Evolutionary conservation across 2,888 invertebrate species (phyloP).

Genomic region (Patella ulyssiponensis): DNA sequence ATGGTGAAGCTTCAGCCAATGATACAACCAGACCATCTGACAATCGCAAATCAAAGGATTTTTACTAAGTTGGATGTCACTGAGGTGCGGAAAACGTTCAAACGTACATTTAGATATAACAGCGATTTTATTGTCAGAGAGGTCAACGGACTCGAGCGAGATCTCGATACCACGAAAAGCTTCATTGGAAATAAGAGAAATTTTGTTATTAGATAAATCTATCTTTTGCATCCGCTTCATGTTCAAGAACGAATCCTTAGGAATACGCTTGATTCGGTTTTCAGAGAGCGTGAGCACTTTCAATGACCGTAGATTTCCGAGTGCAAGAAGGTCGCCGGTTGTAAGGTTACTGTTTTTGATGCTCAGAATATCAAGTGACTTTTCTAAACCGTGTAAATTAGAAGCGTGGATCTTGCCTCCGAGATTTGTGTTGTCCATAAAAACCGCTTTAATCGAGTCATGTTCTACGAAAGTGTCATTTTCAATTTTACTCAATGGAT

Average conservation of each 20-base stretch:
- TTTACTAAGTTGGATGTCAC: constrained; percentile 27
- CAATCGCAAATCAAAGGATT: constrained; percentile 41
- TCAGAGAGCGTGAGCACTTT: constrained; percentile 21
- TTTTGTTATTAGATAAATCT: constrained; percentile 27
- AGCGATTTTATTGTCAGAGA: constrained; percentile 26
- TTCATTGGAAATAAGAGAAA: constrained; percentile 19
- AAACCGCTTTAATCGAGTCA: constrained; percentile 20
- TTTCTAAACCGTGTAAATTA: constrained; percentile 29
- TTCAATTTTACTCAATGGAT: constrained; percentile 27
- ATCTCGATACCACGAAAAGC: constrained; percentile 30
- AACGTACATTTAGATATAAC: constrained; percentile 35
- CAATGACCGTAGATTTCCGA: constrained; percentile 22
- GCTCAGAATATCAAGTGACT: constrained; percentile 31
- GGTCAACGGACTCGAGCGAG: constrained; percentile 25
- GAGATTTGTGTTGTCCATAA: constrained; percentile 26
- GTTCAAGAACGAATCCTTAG: constrained; percentile 19
- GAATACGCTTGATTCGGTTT: constrained; percentile 27
- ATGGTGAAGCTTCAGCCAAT: constrained; percentile 34
- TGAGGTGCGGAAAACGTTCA: constrained; percentile 28
- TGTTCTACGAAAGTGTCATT: constrained; percentile 26
- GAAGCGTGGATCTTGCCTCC: constrained; percentile 16
- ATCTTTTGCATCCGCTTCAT: constrained; percentile 23
- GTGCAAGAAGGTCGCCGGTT: constrained; percentile 18
- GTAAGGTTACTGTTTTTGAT: constrained; percentile 26
- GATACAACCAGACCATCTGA: constrained; percentile 33